Evolutionary conservation across 1,140 invertebrate species (phyloP).

Genomic region (Centruroides sculpturatus): DNA sequence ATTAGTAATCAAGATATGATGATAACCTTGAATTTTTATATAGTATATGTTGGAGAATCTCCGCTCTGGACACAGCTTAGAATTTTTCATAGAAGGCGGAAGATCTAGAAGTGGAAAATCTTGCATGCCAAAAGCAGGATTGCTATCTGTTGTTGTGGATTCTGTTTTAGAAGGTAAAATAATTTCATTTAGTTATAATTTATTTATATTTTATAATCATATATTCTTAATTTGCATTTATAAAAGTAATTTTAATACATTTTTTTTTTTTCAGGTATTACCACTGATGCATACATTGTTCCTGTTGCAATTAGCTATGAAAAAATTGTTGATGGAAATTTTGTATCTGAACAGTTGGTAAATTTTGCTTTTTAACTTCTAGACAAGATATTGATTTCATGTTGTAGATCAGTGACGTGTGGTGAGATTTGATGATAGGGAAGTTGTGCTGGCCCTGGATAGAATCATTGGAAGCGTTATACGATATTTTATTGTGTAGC

Average conservation of each 20-base stretch:
- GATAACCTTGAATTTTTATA: not conserved
- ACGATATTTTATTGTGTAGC: no score
- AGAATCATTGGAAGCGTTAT: no score
- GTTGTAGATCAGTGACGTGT: slow-evolving; percentile 26
- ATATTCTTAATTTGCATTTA: not conserved
- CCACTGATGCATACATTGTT: slow-evolving; percentile 79
- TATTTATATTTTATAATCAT: not conserved
- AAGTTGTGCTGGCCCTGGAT: no score
- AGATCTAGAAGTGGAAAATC: slow-evolving; percentile 77
- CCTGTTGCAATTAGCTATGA: slow-evolving; percentile 89
- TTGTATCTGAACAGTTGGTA: slow-evolving; percentile 67
- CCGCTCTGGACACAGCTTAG: slow-evolving; percentile 66
- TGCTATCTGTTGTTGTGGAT: slow-evolving; percentile 82
- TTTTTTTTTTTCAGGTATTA: slow-evolving; percentile 35
- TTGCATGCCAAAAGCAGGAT: slow-evolving; percentile 73
- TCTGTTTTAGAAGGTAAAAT: slow-evolving; percentile 56
- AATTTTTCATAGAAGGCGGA: slow-evolving; percentile 92
- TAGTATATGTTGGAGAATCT: slow-evolving; percentile 68
- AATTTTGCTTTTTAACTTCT: not conserved
- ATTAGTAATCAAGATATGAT: no score
- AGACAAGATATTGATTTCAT: slow-evolving; percentile 23
- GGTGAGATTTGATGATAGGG: no score
- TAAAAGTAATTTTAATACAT: not conserved
- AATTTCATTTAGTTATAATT: not conserved
- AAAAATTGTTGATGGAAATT: slow-evolving; percentile 79